Percentiles rank a stretch among this genome's conserved stretches.
Evolutionary conservation across 1,140 invertebrate genomes (phyloP).

Genomic region (Drosophila punjabiensis): DNA sequence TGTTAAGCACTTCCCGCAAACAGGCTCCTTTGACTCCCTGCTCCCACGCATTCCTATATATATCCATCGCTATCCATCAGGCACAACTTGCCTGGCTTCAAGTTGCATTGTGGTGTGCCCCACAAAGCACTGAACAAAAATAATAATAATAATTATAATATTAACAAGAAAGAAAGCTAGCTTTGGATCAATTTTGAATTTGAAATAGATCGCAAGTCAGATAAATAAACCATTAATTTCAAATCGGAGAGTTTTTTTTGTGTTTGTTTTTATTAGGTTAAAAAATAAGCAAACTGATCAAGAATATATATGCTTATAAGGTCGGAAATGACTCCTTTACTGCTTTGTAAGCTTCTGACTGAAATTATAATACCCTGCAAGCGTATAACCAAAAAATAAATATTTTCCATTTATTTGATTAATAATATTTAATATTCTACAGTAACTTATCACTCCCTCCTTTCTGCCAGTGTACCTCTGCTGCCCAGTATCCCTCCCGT

Average conservation of each 20-base stretch:
- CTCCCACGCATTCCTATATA: neutral
- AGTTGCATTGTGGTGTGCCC: conserved; percentile 37
- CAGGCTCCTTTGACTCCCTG: conserved; percentile 12
- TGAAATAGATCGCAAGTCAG: too few species aligned
- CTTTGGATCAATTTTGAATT: too few species aligned
- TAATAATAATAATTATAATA: too few species aligned
- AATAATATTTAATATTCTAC: neutral
- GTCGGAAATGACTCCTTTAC: too few species aligned
- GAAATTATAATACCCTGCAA: neutral
- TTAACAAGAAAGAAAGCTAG: too few species aligned
- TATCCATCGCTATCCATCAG: conserved; percentile 33
- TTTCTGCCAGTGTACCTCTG: neutral
- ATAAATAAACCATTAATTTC: too few species aligned
- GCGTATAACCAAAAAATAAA: neutral
- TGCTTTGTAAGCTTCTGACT: too few species aligned
- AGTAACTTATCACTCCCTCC: neutral
- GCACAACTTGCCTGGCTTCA: conserved; percentile 66
- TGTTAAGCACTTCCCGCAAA: conserved; percentile 73
- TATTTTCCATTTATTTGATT: too few species aligned
- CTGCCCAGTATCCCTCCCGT: conserved; percentile 8
- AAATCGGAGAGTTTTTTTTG: too few species aligned
- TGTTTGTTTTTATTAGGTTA: too few species aligned
- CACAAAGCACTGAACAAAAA: neutral
- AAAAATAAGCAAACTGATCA: too few species aligned
- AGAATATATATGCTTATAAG: too few species aligned